Evolutionary conservation across 1,140 invertebrate species (phyloP).

Genomic region (Mya arenaria): DNA sequence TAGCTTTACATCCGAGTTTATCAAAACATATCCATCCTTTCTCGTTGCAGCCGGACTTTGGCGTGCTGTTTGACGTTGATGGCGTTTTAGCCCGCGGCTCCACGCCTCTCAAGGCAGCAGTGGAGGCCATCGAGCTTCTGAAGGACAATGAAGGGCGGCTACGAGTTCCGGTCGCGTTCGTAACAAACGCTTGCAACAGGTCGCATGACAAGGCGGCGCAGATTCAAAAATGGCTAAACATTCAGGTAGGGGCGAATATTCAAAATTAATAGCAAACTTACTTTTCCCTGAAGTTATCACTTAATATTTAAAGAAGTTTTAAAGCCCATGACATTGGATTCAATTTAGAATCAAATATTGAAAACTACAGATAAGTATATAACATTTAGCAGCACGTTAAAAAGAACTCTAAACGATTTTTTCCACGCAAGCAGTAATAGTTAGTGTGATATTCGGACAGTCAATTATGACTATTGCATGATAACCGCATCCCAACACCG

Average conservation of each 20-base stretch:
- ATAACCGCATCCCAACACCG: no score
- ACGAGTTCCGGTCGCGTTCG: slow-evolving; percentile 87
- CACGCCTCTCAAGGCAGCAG: slow-evolving; percentile 85
- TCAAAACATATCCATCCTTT: not conserved
- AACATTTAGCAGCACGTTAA: no score
- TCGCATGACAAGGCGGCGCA: slow-evolving; percentile 85
- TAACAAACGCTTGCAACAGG: slow-evolving; percentile 87
- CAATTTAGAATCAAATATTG: no score
- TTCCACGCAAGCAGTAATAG: no score
- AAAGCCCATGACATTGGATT: no score
- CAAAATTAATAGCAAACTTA: no score
- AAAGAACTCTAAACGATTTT: no score
- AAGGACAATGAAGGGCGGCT: slow-evolving; percentile 84
- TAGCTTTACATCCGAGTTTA: not conserved
- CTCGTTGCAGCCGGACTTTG: slow-evolving; percentile 81
- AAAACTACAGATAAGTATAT: no score
- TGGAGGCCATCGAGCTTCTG: slow-evolving; percentile 83
- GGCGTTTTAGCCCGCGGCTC: slow-evolving; percentile 87
- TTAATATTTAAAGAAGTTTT: no score
- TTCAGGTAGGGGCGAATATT: slow-evolving; percentile 84
- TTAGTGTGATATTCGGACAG: no score
- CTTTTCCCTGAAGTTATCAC: no score
- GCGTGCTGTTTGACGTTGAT: slow-evolving; percentile 88
- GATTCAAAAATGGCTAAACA: slow-evolving; percentile 85
- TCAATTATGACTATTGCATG: no score